Evolutionary conservation across 2,113 vertebrate species (phyloP), one percentile per base, ranked within the genome.

Genomic region (Laticauda colubrina): DNA sequence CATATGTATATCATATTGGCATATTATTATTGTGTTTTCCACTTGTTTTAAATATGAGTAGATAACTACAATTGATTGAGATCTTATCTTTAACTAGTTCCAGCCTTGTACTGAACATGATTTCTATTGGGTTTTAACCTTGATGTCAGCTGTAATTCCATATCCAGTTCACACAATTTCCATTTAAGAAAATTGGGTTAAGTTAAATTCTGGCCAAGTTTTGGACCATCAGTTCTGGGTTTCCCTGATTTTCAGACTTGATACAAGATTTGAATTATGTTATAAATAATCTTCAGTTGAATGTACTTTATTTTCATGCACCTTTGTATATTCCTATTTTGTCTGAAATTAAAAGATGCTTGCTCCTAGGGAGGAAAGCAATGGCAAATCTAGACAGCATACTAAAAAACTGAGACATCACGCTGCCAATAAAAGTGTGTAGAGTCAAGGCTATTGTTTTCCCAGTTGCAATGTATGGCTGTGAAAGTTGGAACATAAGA

Each of bases 201-300:
- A 8, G 88, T 88, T 86, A 87, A 53, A 89, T 90, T 85, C 26
- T 87, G 26, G 89, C 91, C 86, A 51, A 61, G 21, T 57, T 12
- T 1, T 75, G 92, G 85, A 90, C 15, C 6, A 93, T 92, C 61
- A 86, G 8, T 0, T 94, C 0, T 2, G 0, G 81, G 85, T 51
- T 88, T 93, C 51, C 92, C 34, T 8, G 0, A 59, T 93, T 92
- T 26, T 6, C 34, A 69, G 69, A 90, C 64, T 92, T 91, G 81
- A 86, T 34, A 3, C 14, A 89, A 64, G 21, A 91, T 88, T 20
- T 34, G 90, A 92, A 6, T 87, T 2, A 0, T 88, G 34, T 2
- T 91, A 29, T 14, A 89, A 94, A 92, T 90, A 20, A 51, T 20
- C 0, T 95, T 93, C 94, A 45, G 10, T 94, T 94, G 48, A 18